Base-by-base conservation (phyloP, 64 coral and sea anemone genomes). In the Pocillopora verrucosa region DNA sequence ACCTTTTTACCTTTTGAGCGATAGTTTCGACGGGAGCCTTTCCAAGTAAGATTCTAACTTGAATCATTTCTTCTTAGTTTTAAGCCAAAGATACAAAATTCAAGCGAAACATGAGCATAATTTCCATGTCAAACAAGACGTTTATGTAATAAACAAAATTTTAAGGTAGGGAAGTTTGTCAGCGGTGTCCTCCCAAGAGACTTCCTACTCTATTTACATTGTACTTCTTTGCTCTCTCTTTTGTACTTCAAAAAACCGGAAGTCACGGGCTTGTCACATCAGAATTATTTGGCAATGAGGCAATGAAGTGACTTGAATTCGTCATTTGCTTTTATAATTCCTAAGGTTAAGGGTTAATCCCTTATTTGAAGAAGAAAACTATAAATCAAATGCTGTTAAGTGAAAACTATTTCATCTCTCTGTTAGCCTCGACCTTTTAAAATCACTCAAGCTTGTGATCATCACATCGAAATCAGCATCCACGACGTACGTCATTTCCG, bases 231-330 rank as follows among this genome's bases (percentile, higher is more conserved):
- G 78, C 34, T 2, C n/a, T 34, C 25, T n/a, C 58, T 38, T 19
- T 41, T 65, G 60, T 70, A n/a, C 67, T 70, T n/a, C 13, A 17
- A 11, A n/a, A 68, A 70, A 83, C 17, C 80, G 80, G 80, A 83
- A 65, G 60, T 83, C 60, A 65, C 80, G 60, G 2, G 41, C 57
- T 35, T 51, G 41, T 51, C 41, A 51, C 41, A 16, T 16, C n/a
- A 70, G 25, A n/a, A 22, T 24, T 70, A n/a, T 59, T 59, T 79
- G 17, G 12, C 37, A 24, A 10, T 20, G 19, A 22, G 30, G 36
- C 17, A 76, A 76, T 16, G 6, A 17, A 14, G 75, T 15, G 22
- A 70, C 25, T 17, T 9, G 7, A 11, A 24, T 70, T 20, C 19
- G 20, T 10, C 20, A 25, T 24, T 51, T 7, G 41, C 41, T 51